A percentile compares a stretch with the other conserved stretches of the same genome.
Conservation (phyloP, 2,797 vertebrate genomes). For the Pseudochirops cupreus region DNA sequence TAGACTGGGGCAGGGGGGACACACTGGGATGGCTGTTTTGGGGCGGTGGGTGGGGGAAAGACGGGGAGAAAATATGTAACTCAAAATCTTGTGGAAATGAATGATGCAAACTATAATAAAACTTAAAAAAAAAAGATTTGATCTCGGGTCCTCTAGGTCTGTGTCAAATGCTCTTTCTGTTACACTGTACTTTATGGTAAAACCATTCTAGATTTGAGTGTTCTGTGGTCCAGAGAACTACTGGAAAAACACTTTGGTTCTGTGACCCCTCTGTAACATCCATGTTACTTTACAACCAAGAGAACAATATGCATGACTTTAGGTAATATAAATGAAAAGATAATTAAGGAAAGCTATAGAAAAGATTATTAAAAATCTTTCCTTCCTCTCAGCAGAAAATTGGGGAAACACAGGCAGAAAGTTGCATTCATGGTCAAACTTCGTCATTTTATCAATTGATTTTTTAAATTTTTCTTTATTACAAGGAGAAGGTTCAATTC, state of each 20-base stretch:
- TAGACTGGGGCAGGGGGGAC: no score
- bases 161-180: background rate
- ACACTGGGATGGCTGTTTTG: no score
- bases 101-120: no score
- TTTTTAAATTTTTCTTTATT: background rate
- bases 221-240: background rate
- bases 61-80: no score
- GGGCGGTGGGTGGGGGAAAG: no score
- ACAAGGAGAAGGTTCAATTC: background rate
- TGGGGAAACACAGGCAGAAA: background rate
- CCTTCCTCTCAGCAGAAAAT: background rate
- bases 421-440: background rate
- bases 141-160: background rate
- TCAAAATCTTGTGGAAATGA: no score
- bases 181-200: background rate
- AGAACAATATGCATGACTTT: background rate
- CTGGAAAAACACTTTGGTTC: background rate
- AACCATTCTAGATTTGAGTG: background rate
- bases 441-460: background rate
- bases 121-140: no score
- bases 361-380: background rate
- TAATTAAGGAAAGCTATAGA: background rate
- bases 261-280: background rate
- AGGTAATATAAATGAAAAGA: background rate
- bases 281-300: background rate